Evolutionary conservation across 2,888 invertebrate species (phyloP), one percentile per base, ranked within the genome.

Genomic region (Pasiphila rectangulata): DNA sequence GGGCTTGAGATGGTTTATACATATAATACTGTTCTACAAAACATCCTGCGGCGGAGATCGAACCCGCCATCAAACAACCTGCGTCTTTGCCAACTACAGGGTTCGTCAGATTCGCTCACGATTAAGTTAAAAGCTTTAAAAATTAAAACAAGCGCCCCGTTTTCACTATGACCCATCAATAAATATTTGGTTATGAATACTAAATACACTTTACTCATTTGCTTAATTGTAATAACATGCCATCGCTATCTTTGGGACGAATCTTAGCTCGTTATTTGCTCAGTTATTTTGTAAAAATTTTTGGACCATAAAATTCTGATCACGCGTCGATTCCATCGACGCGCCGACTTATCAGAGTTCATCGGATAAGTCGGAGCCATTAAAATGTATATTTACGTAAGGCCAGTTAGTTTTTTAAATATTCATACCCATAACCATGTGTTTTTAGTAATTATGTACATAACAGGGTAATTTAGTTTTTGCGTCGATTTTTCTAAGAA

Each of bases 361-460:
- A n/a, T 53, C 63, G 68, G 82, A 83, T 83, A 83, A 80, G 69
- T 52, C 55, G 48, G 39, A 63, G 56, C 63, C 68, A 69, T 73
- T 71, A 67, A 69, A 70, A 70, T 59, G 64, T 68, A 74, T 80
- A 80, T 81, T 80, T 81, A 80, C 79, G 76, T 79, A 82, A 80
- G 68, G 72, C 67, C 55, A 67, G 72, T 76, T 69, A 69, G 57
- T 47, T 36, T 45, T 49, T 51, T 78, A 72, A 72, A 79, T 79
- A 80, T 82, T 75, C 78, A 75, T 72, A 44, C 44, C 47, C 37
- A 47, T 53, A 43, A 29, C n/a, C 21, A 32, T 54, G 54, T 57
- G 57, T 60, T 50, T 64, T 56, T 54, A 56, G 52, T 55, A 63
- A 61, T 17, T 16, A 13, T 16, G 17, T 56, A 61, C 58, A 54